Conservation (phyloP, 1,140 invertebrate genomes). For the Zaprionus kolodkinae region DNA sequence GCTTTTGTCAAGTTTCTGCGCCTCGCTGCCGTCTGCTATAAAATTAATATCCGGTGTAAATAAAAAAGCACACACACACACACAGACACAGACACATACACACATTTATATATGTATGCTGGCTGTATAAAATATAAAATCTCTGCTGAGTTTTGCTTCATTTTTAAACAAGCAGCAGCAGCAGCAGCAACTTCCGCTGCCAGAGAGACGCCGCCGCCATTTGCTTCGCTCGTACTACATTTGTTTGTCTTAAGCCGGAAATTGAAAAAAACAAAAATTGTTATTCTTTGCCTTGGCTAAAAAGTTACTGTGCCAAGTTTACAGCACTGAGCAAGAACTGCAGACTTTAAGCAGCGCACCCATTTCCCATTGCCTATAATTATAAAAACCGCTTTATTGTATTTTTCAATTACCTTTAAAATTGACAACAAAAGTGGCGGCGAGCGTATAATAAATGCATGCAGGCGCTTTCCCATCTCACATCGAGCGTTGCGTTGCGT, state of each 20-base stretch:
- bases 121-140: constrained; percentile 3
- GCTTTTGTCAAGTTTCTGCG: constrained; percentile 70
- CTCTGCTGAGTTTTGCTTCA: constrained; percentile 15
- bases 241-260: constrained; percentile 82
- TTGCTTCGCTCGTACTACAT: constrained; percentile 62
- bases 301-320: constrained; percentile 66
- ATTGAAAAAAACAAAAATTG: constrained; percentile 76
- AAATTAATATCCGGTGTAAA: constrained; percentile 83
- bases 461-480: constrained; percentile 16
- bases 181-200: constrained; percentile 66
- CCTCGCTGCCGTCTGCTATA: constrained; percentile 65
- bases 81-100: background rate
- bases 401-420: constrained; percentile 82
- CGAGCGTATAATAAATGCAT: constrained; percentile 59
- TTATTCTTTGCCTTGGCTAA: constrained; percentile 61
- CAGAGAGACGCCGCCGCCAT: constrained; percentile 13
- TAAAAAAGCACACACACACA: constrained; percentile 54
- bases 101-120: background rate
- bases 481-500: constrained; percentile 25
- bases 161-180: constrained; percentile 65
- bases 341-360: background rate
- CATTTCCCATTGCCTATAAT: constrained; percentile 48
- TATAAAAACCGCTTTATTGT: constrained; percentile 80
- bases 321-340: background rate
- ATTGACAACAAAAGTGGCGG: constrained; percentile 76